These are phyloP conservation scores for Myotis myotis DNA, from an alignment of 2,797 vertebrate species.

Conservation along the genomic window DNA sequence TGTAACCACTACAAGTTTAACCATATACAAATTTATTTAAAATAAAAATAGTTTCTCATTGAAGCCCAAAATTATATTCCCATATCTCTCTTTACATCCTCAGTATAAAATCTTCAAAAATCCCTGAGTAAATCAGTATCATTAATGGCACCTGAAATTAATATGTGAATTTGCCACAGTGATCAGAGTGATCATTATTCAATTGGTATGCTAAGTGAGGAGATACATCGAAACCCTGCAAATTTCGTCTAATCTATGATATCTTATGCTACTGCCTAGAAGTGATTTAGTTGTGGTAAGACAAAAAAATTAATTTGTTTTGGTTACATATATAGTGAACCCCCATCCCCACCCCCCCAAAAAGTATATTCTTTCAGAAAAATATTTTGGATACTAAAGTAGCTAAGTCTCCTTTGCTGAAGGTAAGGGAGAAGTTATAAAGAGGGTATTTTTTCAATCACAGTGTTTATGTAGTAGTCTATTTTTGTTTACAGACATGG, in stretches of 20 bases:
- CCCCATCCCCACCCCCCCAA: not conserved
- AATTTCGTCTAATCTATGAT: not conserved
- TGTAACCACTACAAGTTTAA: slow-evolving; percentile 1
- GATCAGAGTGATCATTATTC: slow-evolving; percentile 12
- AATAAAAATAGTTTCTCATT: slow-evolving; percentile 41
- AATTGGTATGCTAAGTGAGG: slow-evolving; percentile 14
- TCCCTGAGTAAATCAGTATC: slow-evolving; percentile 8
- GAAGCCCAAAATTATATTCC: slow-evolving; percentile 33
- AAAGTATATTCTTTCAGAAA: slow-evolving; percentile 32
- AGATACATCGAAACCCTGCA: not conserved
- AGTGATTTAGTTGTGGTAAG: not conserved
- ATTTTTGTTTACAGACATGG: slow-evolving; percentile 67
- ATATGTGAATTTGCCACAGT: slow-evolving; percentile 38
- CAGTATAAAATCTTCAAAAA: slow-evolving; percentile 8
- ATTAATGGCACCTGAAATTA: slow-evolving; percentile 19
- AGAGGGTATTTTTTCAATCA: slow-evolving; percentile 76
- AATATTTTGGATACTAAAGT: slow-evolving; percentile 69
- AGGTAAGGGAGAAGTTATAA: slow-evolving; percentile 50
- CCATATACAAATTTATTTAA: slow-evolving; percentile 35
- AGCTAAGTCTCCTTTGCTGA: slow-evolving; percentile 66
- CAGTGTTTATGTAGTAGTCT: slow-evolving; percentile 67
- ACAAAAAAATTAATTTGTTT: slow-evolving; percentile 13
- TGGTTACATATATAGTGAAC: not conserved
- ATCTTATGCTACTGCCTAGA: slow-evolving; percentile 22
- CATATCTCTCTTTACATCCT: slow-evolving; percentile 29